A percentile compares a stretch with the other conserved stretches of the same genome.
Conservation (phyloP, 2,797 vertebrate species). For the Otolemur crassicaudatus region DNA sequence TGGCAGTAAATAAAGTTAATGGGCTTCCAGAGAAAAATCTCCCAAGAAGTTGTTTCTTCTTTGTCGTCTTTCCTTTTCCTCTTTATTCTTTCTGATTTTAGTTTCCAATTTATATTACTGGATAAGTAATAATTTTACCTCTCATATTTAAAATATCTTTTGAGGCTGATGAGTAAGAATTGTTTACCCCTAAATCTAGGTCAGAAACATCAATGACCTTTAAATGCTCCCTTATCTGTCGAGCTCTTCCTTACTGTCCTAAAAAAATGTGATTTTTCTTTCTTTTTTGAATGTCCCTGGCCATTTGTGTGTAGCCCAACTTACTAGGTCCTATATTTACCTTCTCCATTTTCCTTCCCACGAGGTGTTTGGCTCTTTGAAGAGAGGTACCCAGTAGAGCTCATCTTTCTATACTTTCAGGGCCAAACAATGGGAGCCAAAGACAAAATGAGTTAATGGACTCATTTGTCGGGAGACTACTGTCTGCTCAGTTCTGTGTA, state of each 20-base stretch:
- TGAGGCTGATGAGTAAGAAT: background rate
- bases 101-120: background rate
- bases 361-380: background rate
- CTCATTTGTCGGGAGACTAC: background rate
- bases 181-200: background rate
- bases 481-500: background rate
- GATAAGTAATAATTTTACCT: background rate
- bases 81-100: background rate
- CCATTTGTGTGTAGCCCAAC: background rate
- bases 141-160: background rate
- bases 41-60: background rate
- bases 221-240: background rate
- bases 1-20: background rate
- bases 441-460: background rate
- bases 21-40: background rate
- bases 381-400: background rate
- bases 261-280: background rate
- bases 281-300: background rate
- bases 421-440: background rate
- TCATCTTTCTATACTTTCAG: background rate
- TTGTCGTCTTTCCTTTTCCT: background rate
- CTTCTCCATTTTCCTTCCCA: background rate
- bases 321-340: background rate
- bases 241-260: background rate
- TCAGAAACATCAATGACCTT: background rate